Base-by-base conservation (phyloP, 2,797 vertebrate species). In the Leucoraja ocellata region DNA sequence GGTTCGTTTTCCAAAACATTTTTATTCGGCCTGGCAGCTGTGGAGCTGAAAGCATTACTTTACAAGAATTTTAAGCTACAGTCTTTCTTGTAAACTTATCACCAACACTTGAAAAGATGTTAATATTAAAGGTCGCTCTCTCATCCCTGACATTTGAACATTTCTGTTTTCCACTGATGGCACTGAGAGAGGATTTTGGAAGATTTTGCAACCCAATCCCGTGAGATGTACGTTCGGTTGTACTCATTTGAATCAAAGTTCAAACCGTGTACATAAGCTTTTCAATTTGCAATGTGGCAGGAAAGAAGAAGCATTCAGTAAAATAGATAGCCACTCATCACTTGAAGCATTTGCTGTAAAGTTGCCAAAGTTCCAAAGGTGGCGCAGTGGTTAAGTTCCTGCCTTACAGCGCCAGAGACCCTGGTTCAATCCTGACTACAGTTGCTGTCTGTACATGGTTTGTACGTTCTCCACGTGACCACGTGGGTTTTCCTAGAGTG, bases 1-100 rank as follows among this genome's bases (percentile, higher is more conserved):
- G 36, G 63, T 88, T 88, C 84, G 21, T 88, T 88, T 88, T 88
- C 61, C 61, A 88, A 88, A 88, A 88, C 84, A 68, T 68, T 88
- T 88, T 88, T 68, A 68, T 68, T 68, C 36, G 84, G 65, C 84
- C 16, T 63, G 65, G 68, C 7, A 68, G 84, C 84, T 88, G 63
- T 14, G 68, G 61, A 63, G 84, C 61, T 23, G n/a, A 68, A 68
- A 14, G 84, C 13, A 68, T 88, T n/a, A 68, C 7, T 88, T 88
- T 88, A 36, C 84, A 88, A 88, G n/a, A 68, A 18, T 65, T 68
- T 68, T 8, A 88, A 88, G 63, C 84, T 88, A 16, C 1, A 63
- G 32, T 28, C n/a, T n/a, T 32, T 32, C 84, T 88, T 68, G 84
- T 68, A 88, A 88, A 68, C 84, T 88, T 68, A 88, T 88, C 84